Percentiles rank a stretch among this genome's conserved stretches.
Conservation (phyloP, 2,113 vertebrate genomes). For the Saccopteryx bilineata region DNA sequence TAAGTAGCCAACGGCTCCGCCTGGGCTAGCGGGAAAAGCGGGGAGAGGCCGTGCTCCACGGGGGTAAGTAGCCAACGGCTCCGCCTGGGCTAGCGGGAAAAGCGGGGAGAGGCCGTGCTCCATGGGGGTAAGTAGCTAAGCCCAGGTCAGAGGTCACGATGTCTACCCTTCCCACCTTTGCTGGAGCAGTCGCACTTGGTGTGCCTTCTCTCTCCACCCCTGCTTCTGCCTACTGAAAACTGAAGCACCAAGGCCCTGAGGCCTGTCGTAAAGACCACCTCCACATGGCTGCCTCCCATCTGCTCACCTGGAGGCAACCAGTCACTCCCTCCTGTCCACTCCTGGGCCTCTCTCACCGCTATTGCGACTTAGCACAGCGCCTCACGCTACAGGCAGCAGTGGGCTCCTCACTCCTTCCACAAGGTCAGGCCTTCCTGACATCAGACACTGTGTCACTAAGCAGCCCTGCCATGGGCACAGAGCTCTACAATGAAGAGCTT, state of each 20-base stretch:
- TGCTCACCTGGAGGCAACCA: too few species aligned
- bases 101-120: too few species aligned
- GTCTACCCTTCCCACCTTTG: background rate
- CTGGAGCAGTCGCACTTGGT: background rate
- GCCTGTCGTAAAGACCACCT: too few species aligned
- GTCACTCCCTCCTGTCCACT: background rate
- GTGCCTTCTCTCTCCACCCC: background rate
- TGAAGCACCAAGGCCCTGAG: fast-evolving
- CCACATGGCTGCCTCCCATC: fast-evolving
- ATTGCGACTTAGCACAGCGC: fast-evolving
- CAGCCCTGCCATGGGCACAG: too few species aligned
- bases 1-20: background rate
- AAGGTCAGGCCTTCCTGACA: background rate
- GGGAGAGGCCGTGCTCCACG: fast-evolving
- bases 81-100: too few species aligned
- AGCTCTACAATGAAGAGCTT: background rate
- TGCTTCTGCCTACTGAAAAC: background rate
- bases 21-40: too few species aligned
- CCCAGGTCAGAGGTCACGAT: background rate
- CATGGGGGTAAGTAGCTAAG: background rate
- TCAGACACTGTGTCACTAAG: background rate
- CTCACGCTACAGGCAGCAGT: background rate
- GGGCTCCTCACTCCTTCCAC: background rate
- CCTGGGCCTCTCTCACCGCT: background rate
- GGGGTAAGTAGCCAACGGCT: too few species aligned